Base-by-base conservation (phyloP, 2,888 invertebrate genomes). In the Deilephila elpenor region DNA sequence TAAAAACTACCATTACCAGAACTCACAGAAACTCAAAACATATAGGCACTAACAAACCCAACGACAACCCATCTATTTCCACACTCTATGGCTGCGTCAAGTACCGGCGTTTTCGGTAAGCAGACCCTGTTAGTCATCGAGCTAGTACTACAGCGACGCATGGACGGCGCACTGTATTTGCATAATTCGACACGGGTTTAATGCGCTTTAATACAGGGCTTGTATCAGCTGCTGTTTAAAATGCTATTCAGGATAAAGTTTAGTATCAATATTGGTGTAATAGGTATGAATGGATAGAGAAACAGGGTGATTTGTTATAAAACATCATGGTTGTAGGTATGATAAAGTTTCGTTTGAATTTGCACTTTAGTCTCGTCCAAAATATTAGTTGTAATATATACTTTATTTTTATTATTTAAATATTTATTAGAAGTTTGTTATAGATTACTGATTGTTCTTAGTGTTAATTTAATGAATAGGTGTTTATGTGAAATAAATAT, bases 131-230 rank as follows among this genome's bases (percentile, higher is more conserved):
- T 84, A 86, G 85, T 85, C 83, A 86, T 81, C 78, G 76, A 75
- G 71, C 77, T 78, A 78, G 80, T 78, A 77, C 76, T 75, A 79
- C 78, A 72, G 76, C 78, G 72, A 83, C 82, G 79, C 72, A 73
- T 73, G 56, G 56, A 56, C 56, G 62, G 32, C 67, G 73, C 74
- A 73, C 70, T 51, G 53, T 59, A 89, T 88, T 88, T 84, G 81
- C 89, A 90, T 89, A 89, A 89, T 88, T 86, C 82, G 85, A 89
- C 88, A 79, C 71, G 75, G 75, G 77, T 73, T 67, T 67, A 51
- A 67, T 67, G 67, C 67, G 51, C 44, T 29, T 67, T 67, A 67
- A 4, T 51, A 67, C 44, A 67, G 67, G 25, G 37, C 34, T 62
- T 51, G 67, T 51, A 56, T 51, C 25, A 25, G 37, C 37, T 37